These are phyloP conservation scores for Amphipyra berbera DNA, from an alignment of 2,888 invertebrate species.

Conservation along the genomic window DNA sequence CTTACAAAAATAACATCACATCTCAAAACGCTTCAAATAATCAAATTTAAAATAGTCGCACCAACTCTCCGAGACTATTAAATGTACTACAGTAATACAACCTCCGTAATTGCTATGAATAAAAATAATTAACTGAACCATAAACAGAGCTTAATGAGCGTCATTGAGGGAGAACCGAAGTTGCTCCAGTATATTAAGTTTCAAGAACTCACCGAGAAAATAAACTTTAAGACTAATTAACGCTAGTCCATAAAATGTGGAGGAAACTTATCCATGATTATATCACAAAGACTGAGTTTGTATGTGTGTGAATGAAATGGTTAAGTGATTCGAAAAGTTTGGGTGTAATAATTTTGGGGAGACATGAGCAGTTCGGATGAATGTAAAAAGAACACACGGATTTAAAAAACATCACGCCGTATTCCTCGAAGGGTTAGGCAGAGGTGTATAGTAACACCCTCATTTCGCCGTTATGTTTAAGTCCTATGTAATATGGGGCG, in stretches of 20 bases:
- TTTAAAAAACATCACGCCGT: too few species aligned
- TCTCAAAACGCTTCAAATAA: too few species aligned
- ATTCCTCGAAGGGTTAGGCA: too few species aligned
- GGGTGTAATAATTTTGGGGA: slow-evolving; percentile 22
- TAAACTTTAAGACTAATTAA: slow-evolving; percentile 53
- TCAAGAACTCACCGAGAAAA: slow-evolving; percentile 47
- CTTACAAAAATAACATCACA: too few species aligned
- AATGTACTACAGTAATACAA: slow-evolving; percentile 5
- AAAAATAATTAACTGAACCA: slow-evolving; percentile 47
- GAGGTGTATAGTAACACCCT: too few species aligned
- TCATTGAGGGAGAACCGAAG: slow-evolving; percentile 58
- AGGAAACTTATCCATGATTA: slow-evolving; percentile 48
- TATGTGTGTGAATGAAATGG: slow-evolving; percentile 42
- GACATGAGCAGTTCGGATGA: slow-evolving; percentile 5
- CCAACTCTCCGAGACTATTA: slow-evolving; percentile 1
- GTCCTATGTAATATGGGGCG: too few species aligned
- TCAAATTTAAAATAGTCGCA: slow-evolving; percentile 2
- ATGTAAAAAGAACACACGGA: too few species aligned
- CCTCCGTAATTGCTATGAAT: slow-evolving; percentile 29
- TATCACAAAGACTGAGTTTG: slow-evolving; percentile 41
- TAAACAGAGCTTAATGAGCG: slow-evolving; percentile 57
- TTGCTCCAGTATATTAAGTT: slow-evolving; percentile 49
- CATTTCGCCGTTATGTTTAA: too few species aligned
- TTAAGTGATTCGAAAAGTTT: slow-evolving; percentile 57
- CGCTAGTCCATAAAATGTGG: slow-evolving; percentile 44